Evolutionary conservation across 1,140 invertebrate species (phyloP).

Genomic region (Zelostemma sp.): DNA sequence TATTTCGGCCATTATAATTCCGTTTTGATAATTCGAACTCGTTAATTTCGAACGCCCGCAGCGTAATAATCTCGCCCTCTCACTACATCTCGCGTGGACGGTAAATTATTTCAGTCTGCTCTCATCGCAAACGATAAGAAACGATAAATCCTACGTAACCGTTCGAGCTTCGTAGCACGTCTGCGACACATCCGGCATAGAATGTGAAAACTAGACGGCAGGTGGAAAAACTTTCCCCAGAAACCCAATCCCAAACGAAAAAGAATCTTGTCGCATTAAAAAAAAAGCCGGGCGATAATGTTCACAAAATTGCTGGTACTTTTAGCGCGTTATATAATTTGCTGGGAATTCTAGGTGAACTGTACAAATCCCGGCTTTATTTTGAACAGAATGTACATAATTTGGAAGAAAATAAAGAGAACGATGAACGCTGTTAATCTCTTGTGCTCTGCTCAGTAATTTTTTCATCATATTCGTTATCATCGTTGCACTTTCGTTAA

Average conservation of each 20-base stretch:
- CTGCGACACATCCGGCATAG: constrained; percentile 20
- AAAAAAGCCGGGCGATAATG: constrained; percentile 6
- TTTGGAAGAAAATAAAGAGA: too few species aligned
- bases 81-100: constrained; percentile 15
- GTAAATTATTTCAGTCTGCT: constrained; percentile 24
- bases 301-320: not conserved
- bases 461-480: too few species aligned
- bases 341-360: not conserved
- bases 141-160: constrained; percentile 22
- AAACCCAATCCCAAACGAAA: constrained; percentile 11
- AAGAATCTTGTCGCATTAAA: constrained; percentile 11
- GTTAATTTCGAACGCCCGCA: constrained; percentile 20
- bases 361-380: not conserved
- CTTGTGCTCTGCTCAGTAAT: too few species aligned
- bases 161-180: constrained; percentile 21
- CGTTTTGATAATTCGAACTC: constrained; percentile 21
- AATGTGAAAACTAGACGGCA: constrained; percentile 22
- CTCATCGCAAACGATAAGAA: constrained; percentile 23
- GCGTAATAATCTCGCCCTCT: constrained; percentile 19
- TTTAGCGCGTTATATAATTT: not conserved
- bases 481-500: too few species aligned
- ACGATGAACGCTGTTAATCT: too few species aligned
- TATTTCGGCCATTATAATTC: constrained; percentile 17
- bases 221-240: constrained; percentile 1
- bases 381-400: not conserved